Conservation (phyloP, 2,888 invertebrate species). For the Ariolimax columbianus region DNA sequence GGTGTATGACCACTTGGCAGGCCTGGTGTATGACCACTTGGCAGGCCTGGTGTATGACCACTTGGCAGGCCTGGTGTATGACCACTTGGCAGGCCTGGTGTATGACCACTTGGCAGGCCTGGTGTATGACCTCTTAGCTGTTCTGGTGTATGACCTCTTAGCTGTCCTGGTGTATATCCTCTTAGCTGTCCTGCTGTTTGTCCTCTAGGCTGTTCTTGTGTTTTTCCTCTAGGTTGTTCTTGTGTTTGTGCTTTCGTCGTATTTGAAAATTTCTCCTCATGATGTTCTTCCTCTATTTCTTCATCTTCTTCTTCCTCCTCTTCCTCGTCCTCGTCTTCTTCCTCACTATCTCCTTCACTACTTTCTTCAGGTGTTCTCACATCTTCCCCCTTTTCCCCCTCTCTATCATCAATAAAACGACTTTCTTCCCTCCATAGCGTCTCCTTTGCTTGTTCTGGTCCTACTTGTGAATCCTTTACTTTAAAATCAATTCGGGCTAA, state of each 20-base stretch:
- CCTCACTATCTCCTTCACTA: neutral
- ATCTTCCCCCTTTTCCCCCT: neutral
- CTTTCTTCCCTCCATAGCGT: neutral
- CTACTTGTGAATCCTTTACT: neutral
- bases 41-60: neutral
- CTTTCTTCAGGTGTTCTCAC: too few species aligned
- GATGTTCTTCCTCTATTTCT: neutral
- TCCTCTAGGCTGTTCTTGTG: neutral
- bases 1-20: neutral
- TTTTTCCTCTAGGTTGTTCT: neutral
- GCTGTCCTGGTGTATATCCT: neutral
- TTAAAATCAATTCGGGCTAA: neutral
- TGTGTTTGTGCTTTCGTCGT: neutral
- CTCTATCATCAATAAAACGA: neutral
- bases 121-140: neutral
- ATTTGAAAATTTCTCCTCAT: neutral
- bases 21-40: neutral
- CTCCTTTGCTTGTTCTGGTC: neutral
- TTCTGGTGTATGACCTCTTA: neutral
- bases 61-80: neutral
- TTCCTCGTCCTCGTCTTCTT: constrained; percentile 7
- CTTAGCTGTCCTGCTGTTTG: neutral
- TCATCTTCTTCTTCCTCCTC: neutral
- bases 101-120: too few species aligned
- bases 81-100: neutral